A percentile compares a stretch with the other conserved stretches of the same genome.
Conservation (phyloP, 2,113 vertebrate species). For the Mormoops blainvillei region DNA sequence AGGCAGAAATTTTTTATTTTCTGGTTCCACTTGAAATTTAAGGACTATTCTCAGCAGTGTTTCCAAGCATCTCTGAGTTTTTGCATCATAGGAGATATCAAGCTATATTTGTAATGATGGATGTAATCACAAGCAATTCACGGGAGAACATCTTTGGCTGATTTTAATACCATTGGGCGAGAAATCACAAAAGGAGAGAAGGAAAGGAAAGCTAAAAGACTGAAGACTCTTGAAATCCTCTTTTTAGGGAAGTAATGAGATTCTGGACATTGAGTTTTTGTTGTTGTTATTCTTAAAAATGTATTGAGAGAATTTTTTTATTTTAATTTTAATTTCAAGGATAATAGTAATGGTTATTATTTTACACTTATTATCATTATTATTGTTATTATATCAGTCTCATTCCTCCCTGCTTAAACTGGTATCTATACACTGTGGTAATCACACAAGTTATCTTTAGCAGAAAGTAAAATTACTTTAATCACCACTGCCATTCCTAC, state of each 20-base stretch:
- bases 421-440: not conserved
- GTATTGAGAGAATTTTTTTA: not conserved
- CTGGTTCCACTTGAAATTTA: conserved; percentile 43
- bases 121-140: not conserved
- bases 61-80: conserved; percentile 13
- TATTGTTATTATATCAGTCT: not conserved
- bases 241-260: not conserved
- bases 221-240: not conserved
- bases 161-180: not conserved
- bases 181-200: not conserved
- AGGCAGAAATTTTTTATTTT: conserved; percentile 50
- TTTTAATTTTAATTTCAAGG: not conserved
- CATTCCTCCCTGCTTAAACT: not conserved
- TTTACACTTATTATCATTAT: not conserved
- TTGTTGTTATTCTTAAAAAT: not conserved
- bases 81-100: not conserved
- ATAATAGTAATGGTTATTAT: not conserved
- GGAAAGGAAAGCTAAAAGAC: not conserved
- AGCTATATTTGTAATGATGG: not conserved
- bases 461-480: not conserved
- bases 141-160: not conserved
- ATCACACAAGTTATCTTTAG: not conserved
- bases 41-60: not conserved
- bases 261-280: not conserved
- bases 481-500: not conserved